Conservation (phyloP, 2,888 invertebrate species). For the Tachina grossa region DNA sequence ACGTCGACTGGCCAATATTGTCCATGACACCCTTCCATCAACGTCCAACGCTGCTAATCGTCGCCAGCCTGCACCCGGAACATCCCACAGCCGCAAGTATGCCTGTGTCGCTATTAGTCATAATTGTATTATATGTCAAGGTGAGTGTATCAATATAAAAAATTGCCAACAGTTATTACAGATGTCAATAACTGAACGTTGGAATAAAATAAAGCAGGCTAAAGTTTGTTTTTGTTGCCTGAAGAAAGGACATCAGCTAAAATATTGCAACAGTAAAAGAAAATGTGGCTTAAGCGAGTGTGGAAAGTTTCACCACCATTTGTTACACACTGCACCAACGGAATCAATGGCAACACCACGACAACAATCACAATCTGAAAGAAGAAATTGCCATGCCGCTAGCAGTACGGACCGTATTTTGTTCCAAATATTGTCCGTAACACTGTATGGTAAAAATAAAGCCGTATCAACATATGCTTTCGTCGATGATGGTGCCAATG, state of each 20-base stretch:
- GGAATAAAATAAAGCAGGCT: slow-evolving; percentile 35
- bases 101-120: neutral
- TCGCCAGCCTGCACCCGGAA: neutral
- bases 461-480: slow-evolving; percentile 26
- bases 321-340: slow-evolving; percentile 20
- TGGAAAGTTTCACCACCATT: slow-evolving; percentile 14
- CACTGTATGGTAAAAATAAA: slow-evolving; percentile 9
- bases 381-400: slow-evolving; percentile 35
- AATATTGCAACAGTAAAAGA: slow-evolving; percentile 11
- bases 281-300: slow-evolving; percentile 35
- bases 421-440: slow-evolving; percentile 46
- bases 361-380: neutral
- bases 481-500: slow-evolving; percentile 31
- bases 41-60: neutral
- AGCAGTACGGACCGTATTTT: slow-evolving; percentile 2
- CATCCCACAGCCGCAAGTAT: neutral
- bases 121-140: slow-evolving; percentile 26
- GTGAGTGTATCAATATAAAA: slow-evolving; percentile 23
- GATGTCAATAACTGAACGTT: slow-evolving; percentile 19
- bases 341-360: neutral
- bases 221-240: slow-evolving; percentile 56
- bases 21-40: slow-evolving; percentile 36
- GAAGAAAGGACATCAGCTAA: slow-evolving; percentile 29
- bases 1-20: slow-evolving; percentile 45
- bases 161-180: neutral